phyloP scores from a whole-genome alignment of 2,888 invertebrate genomes.

The Amblyjoppa proteus region DNA sequence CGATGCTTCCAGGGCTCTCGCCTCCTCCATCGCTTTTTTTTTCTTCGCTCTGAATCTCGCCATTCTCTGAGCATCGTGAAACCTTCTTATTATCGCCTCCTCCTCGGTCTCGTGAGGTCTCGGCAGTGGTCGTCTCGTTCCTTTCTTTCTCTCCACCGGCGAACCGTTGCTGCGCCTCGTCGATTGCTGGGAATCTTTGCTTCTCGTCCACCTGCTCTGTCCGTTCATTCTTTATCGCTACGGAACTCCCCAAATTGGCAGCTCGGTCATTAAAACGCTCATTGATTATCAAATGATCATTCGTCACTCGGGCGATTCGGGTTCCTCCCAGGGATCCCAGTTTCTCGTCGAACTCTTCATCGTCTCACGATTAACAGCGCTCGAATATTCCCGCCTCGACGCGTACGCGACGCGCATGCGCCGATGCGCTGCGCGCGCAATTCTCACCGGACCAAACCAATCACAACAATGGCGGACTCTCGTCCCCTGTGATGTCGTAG shows the following conservation, averaged over 20 bases:
- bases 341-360: conserved; percentile 48
- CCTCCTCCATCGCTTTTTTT: conserved; percentile 76
- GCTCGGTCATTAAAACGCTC: not conserved
- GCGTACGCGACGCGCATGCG: conserved; percentile 43
- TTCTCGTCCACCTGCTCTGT: conserved; percentile 62
- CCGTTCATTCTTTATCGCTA: conserved; percentile 63
- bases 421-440: conserved; percentile 4
- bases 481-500: conserved; percentile 54
- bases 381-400: conserved; percentile 63
- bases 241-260: not conserved
- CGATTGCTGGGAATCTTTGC: conserved; percentile 56
- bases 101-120: conserved; percentile 77
- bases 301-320: conserved; percentile 16
- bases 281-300: conserved; percentile 50
- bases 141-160: conserved; percentile 60
- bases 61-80: conserved; percentile 79
- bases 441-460: conserved; percentile 48
- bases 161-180: conserved; percentile 38
- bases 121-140: conserved; percentile 61
- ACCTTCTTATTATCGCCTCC: conserved; percentile 75
- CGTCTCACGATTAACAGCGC: not conserved
- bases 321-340: conserved; percentile 47
- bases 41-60: conserved; percentile 77
- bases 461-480: conserved; percentile 70
- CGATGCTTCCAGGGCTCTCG: conserved; percentile 69